Evolutionary conservation across 2,113 vertebrate species (phyloP).

Genomic region (Apteryx owenii): DNA sequence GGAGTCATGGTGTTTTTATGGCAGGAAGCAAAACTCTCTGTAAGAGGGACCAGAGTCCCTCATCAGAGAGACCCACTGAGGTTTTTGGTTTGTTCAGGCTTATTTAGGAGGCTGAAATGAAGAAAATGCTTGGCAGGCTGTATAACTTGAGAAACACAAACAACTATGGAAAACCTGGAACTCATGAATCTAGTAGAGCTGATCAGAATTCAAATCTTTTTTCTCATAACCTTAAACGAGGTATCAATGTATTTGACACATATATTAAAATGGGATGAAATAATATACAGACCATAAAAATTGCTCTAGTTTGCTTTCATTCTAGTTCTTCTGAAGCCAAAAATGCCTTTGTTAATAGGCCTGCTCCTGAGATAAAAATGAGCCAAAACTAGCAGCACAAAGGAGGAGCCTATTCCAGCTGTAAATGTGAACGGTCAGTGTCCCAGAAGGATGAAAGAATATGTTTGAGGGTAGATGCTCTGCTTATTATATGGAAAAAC

Average conservation of each 20-base stretch:
- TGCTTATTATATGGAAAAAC: conserved; percentile 5
- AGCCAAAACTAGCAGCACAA: not conserved
- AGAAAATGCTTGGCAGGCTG: not conserved
- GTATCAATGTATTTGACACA: not conserved
- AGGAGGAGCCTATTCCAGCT: not conserved
- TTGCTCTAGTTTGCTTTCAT: not conserved
- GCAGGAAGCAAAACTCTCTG: not conserved
- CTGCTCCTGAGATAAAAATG: not conserved
- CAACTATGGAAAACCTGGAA: not conserved
- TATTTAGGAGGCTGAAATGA: not conserved
- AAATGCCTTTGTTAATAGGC: not conserved
- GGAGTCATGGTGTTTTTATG: not conserved
- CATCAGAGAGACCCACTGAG: not conserved
- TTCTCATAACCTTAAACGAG: not conserved
- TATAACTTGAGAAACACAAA: not conserved
- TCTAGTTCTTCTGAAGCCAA: not conserved
- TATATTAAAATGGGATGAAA: not conserved
- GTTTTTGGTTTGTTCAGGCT: not conserved
- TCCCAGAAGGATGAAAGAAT: not conserved
- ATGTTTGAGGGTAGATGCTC: not conserved
- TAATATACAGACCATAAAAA: not conserved
- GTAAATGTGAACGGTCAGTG: not conserved
- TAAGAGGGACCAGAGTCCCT: not conserved
- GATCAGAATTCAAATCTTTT: not conserved
- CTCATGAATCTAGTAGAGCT: not conserved